phyloP scores from a whole-genome alignment of 2,797 vertebrate genomes.

The Dermochelys coriacea region DNA sequence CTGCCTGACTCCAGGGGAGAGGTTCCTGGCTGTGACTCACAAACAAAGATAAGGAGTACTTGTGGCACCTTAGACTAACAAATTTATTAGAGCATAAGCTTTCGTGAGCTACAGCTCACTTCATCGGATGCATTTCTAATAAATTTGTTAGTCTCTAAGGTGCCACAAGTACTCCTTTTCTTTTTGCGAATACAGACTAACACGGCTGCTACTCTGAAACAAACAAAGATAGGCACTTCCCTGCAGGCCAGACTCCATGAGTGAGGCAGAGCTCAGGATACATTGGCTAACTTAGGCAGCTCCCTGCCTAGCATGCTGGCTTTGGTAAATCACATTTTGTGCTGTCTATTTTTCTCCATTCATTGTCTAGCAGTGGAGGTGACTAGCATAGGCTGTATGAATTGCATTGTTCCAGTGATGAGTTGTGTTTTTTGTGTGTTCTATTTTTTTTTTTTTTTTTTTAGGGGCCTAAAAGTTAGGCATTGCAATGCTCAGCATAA shows the following conservation, averaged over 20 bases:
- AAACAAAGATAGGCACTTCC: neutral
- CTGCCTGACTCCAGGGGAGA: neutral
- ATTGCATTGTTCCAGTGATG: too few relatives aligned
- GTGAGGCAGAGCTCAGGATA: neutral
- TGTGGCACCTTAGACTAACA: too few relatives aligned
- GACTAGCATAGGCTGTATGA: neutral
- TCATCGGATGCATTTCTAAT: too few relatives aligned
- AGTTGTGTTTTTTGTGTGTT: too few relatives aligned
- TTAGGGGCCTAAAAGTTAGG: neutral
- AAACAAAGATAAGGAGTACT: neutral
- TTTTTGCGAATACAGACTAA: too few relatives aligned
- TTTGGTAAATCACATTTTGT: neutral
- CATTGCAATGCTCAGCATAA: neutral
- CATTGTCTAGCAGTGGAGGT: neutral
- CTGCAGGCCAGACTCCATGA: neutral
- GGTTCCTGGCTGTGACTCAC: neutral
- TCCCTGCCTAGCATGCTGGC: neutral
- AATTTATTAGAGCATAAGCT: too few relatives aligned
- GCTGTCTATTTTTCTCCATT: neutral
- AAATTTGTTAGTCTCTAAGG: too few relatives aligned
- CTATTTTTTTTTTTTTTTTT: too few relatives aligned
- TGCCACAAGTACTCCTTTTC: too few relatives aligned
- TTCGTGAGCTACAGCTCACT: too few relatives aligned
- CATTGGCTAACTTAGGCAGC: neutral
- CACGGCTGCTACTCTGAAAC: too few relatives aligned